phyloP scores from a whole-genome alignment of 2,797 vertebrate species.

The Distichodus sexfasciatus region DNA sequence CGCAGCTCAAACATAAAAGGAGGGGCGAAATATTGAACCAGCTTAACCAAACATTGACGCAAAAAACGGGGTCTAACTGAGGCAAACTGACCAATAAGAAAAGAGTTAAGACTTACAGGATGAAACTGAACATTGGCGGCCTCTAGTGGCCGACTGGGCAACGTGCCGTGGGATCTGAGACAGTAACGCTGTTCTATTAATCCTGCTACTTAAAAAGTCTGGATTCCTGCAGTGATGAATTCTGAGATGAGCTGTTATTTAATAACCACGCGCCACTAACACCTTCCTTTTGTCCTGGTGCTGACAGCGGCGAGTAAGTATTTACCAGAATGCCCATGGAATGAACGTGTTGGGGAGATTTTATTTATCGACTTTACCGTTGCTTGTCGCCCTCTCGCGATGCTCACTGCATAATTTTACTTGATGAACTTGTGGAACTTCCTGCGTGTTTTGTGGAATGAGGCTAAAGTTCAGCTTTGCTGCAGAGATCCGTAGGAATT shows the following conservation, averaged over 20 bases:
- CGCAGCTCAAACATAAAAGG: too few relatives aligned
- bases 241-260: background rate
- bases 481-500: constrained; percentile 45
- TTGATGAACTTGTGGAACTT: constrained; percentile 51
- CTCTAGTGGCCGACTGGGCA: too few relatives aligned
- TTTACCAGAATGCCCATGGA: constrained; percentile 13
- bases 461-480: constrained; percentile 7
- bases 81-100: too few relatives aligned
- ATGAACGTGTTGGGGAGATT: background rate
- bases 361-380: background rate
- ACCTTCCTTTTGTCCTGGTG: constrained; percentile 31
- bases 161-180: too few relatives aligned
- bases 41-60: too few relatives aligned
- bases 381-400: constrained; percentile 8
- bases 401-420: constrained; percentile 43
- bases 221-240: background rate
- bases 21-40: too few relatives aligned
- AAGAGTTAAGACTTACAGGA: too few relatives aligned
- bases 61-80: too few relatives aligned
- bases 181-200: too few relatives aligned
- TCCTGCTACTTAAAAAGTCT: background rate
- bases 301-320: constrained; percentile 56
- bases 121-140: too few relatives aligned
- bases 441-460: background rate
- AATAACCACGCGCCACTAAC: background rate